Conservation (phyloP, 2,113 vertebrate genomes). For the Meles meles region DNA sequence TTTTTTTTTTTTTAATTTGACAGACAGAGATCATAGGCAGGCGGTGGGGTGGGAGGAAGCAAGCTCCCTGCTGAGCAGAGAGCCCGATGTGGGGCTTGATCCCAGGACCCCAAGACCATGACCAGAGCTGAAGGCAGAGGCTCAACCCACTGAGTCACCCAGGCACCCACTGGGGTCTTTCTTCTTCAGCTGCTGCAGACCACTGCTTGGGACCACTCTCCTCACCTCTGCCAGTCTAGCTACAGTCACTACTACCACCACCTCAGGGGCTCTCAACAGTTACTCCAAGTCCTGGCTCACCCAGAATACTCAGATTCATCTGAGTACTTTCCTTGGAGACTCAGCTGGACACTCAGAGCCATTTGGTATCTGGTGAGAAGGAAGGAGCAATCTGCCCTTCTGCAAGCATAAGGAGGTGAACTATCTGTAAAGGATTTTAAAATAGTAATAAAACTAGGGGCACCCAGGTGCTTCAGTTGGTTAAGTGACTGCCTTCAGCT, state of each 20-base stretch:
- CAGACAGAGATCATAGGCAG: too few relatives aligned
- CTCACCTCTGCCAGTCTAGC: not conserved
- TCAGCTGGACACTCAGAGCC: not conserved
- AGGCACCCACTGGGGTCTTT: not conserved
- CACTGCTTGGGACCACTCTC: not conserved
- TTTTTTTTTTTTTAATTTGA: too few relatives aligned
- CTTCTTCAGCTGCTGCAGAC: not conserved
- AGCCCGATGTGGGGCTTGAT: fast-evolving
- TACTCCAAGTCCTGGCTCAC: not conserved
- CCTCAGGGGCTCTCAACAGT: not conserved
- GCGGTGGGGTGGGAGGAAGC: too few relatives aligned
- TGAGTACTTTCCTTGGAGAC: not conserved
- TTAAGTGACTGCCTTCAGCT: not conserved
- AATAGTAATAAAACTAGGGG: not conserved
- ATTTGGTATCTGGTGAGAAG: not conserved
- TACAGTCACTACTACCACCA: not conserved
- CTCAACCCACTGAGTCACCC: too few relatives aligned
- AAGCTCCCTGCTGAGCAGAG: too few relatives aligned
- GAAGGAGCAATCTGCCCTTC: not conserved
- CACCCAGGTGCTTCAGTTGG: not conserved
- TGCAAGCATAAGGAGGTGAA: not conserved
- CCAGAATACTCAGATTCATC: not conserved
- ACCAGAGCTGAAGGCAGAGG: too few relatives aligned
- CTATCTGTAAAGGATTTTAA: not conserved
- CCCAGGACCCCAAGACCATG: too few relatives aligned